phyloP scores from a whole-genome alignment of 2,797 vertebrate species.

The Siniperca undulata region DNA sequence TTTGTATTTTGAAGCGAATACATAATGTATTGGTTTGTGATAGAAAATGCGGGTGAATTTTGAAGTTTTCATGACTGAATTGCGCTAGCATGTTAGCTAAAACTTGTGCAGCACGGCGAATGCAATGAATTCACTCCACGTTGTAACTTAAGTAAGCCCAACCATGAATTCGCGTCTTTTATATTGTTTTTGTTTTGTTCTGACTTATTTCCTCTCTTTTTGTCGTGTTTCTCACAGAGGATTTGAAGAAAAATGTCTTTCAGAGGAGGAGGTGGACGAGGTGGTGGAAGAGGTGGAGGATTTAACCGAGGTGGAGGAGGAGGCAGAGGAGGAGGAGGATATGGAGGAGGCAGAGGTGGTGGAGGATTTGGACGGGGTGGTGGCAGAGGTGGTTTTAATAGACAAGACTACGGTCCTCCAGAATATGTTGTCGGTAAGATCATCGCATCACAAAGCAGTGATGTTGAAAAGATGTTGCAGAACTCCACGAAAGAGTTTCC shows the following conservation, averaged over 20 bases:
- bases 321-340: conserved; percentile 83
- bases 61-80: background rate
- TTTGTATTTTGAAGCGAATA: rapidly evolving
- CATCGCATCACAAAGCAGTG: rapidly evolving
- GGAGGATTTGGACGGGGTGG: conserved; percentile 88
- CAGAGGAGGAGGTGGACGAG: conserved; percentile 85
- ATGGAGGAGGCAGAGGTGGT: conserved; percentile 71
- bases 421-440: conserved; percentile 94
- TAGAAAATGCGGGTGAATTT: rapidly evolving
- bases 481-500: too few relatives aligned
- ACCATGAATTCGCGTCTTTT: background rate
- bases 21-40: rapidly evolving
- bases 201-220: background rate
- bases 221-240: background rate
- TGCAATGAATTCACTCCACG: too few relatives aligned
- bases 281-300: conserved; percentile 78
- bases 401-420: conserved; percentile 93
- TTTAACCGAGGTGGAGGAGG: conserved; percentile 74
- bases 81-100: conserved; percentile 55
- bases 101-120: background rate
- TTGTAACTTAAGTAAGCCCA: background rate
- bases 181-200: background rate
- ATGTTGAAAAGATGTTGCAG: background rate
- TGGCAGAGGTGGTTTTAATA: conserved; percentile 93
- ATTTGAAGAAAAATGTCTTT: conserved; percentile 84